phyloP scores from a whole-genome alignment of 23 tunicate species.

The Styela clava region DNA sequence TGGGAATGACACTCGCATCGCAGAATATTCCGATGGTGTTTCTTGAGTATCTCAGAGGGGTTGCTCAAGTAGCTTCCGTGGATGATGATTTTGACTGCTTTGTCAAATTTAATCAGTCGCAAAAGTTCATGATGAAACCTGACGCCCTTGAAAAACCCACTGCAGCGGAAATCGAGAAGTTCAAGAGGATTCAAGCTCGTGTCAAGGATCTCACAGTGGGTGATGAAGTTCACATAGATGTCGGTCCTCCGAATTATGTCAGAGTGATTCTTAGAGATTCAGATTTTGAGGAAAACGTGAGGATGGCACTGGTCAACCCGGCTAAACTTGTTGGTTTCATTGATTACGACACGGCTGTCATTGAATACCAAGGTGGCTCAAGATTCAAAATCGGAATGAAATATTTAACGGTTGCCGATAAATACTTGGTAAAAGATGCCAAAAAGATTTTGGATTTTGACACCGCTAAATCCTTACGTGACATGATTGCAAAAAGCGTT shows the following conservation, averaged over 20 bases:
- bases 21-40: neutral
- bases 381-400: neutral
- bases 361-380: neutral
- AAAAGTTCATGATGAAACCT: neutral
- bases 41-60: neutral
- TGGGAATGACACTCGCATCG: neutral
- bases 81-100: neutral
- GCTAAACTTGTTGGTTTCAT: neutral
- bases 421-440: neutral
- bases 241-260: conserved; percentile 2
- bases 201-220: neutral
- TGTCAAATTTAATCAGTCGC: neutral
- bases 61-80: neutral
- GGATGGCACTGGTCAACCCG: neutral
- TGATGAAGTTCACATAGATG: neutral
- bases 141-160: neutral
- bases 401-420: neutral
- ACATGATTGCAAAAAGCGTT: neutral
- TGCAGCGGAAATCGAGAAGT: neutral
- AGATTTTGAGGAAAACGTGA: neutral
- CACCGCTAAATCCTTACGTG: neutral
- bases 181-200: neutral
- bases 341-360: neutral
- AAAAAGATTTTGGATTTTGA: neutral
- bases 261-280: neutral